Evolutionary conservation across 2,797 vertebrate species (phyloP).

Genomic region (Brachymystax lenok): DNA sequence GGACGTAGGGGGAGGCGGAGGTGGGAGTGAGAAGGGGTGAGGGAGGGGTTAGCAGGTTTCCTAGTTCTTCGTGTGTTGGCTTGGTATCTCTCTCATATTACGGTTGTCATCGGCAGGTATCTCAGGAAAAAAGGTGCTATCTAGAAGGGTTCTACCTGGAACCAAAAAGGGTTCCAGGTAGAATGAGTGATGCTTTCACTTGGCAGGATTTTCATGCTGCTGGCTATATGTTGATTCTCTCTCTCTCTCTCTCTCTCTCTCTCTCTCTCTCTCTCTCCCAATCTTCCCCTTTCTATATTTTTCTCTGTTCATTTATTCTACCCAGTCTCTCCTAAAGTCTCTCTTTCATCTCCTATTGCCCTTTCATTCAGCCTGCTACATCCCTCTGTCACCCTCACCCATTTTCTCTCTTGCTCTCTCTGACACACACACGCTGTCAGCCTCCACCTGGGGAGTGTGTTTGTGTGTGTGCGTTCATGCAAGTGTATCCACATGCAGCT

Average conservation of each 20-base stretch:
- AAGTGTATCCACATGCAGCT: background rate
- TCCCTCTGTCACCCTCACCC: background rate
- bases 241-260: too few species aligned
- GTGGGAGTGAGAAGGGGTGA: conserved; percentile 3
- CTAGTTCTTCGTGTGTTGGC: too few species aligned
- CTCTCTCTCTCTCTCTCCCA: background rate
- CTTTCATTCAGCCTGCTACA: background rate
- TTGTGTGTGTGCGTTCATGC: conserved; percentile 31
- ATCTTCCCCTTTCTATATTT: background rate
- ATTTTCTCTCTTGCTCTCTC: conserved; percentile 13
- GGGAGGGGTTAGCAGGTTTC: background rate
- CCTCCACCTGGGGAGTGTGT: conserved; percentile 71
- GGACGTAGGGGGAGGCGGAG: conserved; percentile 8
- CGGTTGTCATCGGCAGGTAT: background rate
- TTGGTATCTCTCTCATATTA: too few species aligned
- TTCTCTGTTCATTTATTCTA: background rate
- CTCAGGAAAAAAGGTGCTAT: background rate
- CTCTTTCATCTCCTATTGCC: background rate
- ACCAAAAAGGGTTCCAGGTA: too few species aligned
- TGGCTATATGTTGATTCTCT: background rate
- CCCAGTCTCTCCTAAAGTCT: background rate
- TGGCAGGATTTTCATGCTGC: background rate
- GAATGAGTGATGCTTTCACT: too few species aligned
- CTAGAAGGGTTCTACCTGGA: too few species aligned
- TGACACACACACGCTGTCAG: conserved; percentile 56